phyloP scores from a whole-genome alignment of 2,888 invertebrate genomes.

The Caenorhabditis macrosperma region DNA sequence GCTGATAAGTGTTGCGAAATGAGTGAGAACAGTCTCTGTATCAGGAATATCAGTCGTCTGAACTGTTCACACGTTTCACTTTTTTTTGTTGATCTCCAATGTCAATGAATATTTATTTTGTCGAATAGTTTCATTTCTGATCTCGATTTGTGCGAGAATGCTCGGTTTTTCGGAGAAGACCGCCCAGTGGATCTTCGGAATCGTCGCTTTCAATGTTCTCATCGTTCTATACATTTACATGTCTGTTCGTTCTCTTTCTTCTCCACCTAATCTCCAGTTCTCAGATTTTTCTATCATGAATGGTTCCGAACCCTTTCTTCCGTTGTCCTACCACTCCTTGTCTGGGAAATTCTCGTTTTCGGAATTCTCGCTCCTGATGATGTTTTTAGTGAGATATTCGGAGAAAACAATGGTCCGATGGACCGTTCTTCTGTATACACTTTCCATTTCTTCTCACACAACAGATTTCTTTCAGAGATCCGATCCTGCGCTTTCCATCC shows the following conservation, averaged over 20 bases:
- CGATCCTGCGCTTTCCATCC: background rate
- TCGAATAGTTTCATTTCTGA: background rate
- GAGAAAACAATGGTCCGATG: background rate
- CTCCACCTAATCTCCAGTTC: background rate
- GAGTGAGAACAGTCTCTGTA: background rate
- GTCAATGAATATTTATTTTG: background rate
- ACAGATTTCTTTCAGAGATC: background rate
- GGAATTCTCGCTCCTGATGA: constrained; percentile 39
- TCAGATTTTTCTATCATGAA: constrained; percentile 25
- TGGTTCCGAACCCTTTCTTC: constrained; percentile 27
- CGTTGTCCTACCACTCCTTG: constrained; percentile 18
- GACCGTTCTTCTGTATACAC: background rate
- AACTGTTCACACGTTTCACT: background rate
- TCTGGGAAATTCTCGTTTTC: constrained; percentile 43
- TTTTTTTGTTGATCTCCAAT: constrained; percentile 9
- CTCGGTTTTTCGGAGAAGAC: constrained; percentile 32
- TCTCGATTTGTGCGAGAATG: background rate
- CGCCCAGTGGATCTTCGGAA: constrained; percentile 19
- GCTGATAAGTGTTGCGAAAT: constrained; percentile 20
- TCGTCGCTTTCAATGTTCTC: constrained; percentile 13
- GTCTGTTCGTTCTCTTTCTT: constrained; percentile 1
- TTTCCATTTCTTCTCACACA: background rate
- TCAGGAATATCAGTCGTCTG: too few relatives aligned
- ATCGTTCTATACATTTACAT: constrained; percentile 19
- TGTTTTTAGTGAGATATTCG: constrained; percentile 42